Percentiles rank a stretch among this genome's conserved stretches.
Conservation (phyloP, 2,797 vertebrate genomes). For the Eospalax fontanierii region DNA sequence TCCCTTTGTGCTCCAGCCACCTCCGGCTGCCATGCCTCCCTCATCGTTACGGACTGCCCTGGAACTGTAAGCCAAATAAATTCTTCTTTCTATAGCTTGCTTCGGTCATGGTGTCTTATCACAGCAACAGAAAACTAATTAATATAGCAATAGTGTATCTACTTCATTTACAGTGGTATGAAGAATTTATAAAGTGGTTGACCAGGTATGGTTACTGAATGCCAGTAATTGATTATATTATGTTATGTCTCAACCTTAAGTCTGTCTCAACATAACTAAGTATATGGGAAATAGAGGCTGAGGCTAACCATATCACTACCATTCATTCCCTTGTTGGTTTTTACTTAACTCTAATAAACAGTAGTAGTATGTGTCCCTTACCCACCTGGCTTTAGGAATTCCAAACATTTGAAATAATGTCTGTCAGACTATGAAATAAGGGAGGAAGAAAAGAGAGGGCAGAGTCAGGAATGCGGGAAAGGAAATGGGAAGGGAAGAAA, state of each 20-base stretch:
- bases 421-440: background rate
- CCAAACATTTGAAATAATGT: background rate
- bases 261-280: background rate
- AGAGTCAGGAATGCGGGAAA: too few species aligned
- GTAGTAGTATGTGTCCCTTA: background rate
- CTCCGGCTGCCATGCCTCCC: too few species aligned
- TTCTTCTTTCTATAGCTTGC: too few species aligned
- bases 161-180: background rate
- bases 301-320: background rate
- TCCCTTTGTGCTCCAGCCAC: too few species aligned
- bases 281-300: background rate
- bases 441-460: background rate
- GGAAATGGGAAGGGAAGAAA: background rate
- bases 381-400: background rate
- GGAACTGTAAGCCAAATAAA: too few species aligned
- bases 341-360: conserved; percentile 16
- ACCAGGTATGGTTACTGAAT: background rate
- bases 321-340: background rate
- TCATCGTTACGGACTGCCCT: too few species aligned
- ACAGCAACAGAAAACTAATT: too few species aligned
- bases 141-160: background rate
- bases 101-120: too few species aligned
- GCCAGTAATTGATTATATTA: background rate
- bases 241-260: background rate
- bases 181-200: background rate